Base-by-base conservation (phyloP, 2,888 invertebrate genomes). In the Steinernema scapterisci region DNA sequence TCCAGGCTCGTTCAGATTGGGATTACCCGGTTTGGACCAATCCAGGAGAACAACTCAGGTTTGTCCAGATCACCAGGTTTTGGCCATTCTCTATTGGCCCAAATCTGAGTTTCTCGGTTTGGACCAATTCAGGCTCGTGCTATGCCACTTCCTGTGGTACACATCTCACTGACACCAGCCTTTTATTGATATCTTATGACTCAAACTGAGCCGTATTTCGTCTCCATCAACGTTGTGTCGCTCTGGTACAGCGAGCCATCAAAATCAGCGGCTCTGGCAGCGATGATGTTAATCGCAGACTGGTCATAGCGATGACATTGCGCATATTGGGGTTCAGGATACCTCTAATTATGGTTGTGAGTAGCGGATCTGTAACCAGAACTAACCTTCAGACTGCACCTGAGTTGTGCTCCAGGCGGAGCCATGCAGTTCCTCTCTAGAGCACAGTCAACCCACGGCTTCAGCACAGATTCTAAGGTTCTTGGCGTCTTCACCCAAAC, bases 261-360 rank as follows among this genome's bases (percentile, higher is more conserved):
- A 16, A 48, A 48, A 5, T 19, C 13, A 5, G 48, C 16, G 3
- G 19, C 48, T 5, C 13, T 48, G 5, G 73, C 73, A 13, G 71
- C 13, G 21, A 71, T 13, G 13, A 73, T 73, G 19, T 56, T 63
- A 16, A 73, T 2, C 19, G 73, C 73, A 1, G 73, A 51, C 46
- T 73, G 73, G 38, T 73, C 73, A 38, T 46, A 73, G 48, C 73
- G 31, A 70, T 73, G 73, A 16, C 73, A 73, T 16, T 72, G 25
- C 0, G 48, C 73, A 6, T 73, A 73, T 1, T 27, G 31, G 5
- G 48, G 48, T 48, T 48, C 13, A 5, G 48, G 48, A 19, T n/a
- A 48, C 13, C 19, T 48, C 48, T 48, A 16, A 48, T 7, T 7
- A 16, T n/a, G n/a, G 38, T 38, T 38, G 9, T 6, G 9, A 38